These are phyloP conservation scores for Pygathrix nemaeus DNA, from an alignment of 2,113 vertebrate species.

Conservation along the genomic window DNA sequence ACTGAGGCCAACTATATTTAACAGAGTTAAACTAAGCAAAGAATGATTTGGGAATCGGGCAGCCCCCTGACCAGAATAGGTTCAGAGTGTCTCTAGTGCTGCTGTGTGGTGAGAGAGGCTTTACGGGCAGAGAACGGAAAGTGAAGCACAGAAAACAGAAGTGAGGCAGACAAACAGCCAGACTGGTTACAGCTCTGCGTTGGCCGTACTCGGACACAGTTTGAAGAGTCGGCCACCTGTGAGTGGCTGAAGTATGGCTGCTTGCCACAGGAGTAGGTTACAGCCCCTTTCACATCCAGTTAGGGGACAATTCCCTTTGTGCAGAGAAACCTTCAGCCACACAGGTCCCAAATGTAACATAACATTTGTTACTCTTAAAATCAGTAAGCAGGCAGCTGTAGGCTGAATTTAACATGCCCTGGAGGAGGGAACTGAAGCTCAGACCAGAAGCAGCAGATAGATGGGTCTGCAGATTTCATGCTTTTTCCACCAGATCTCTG, in stretches of 20 bases:
- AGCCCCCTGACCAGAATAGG: neutral
- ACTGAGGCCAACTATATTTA: neutral
- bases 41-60: neutral
- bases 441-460: too few relatives aligned
- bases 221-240: neutral
- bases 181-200: neutral
- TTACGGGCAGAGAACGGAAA: neutral
- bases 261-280: neutral
- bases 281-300: neutral
- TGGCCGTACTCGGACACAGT: neutral
- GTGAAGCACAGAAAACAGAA: neutral
- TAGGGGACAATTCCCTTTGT: neutral
- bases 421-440: neutral
- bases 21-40: neutral
- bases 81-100: neutral
- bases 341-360: too few relatives aligned
- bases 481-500: neutral
- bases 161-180: neutral
- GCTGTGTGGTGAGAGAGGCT: neutral
- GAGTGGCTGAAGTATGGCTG: neutral
- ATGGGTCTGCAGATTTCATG: neutral
- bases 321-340: neutral
- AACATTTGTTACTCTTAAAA: neutral
- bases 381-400: neutral
- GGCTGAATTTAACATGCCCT: neutral